Conservation (phyloP, 2,797 vertebrate species). For the Cygnus olor region DNA sequence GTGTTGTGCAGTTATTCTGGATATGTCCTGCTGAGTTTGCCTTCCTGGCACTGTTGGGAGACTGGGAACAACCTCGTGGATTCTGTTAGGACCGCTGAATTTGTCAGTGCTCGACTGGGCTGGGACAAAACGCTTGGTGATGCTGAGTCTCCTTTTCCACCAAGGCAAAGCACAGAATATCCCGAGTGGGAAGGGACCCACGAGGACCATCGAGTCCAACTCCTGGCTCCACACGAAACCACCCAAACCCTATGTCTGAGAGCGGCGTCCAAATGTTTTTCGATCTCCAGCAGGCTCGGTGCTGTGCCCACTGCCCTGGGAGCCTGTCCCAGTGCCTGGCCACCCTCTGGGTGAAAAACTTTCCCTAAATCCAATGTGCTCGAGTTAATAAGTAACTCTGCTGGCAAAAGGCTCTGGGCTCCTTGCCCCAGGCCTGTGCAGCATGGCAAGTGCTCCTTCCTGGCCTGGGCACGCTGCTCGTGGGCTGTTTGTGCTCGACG, state of each 20-base stretch:
- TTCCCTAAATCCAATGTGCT: background rate
- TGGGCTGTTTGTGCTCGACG: too few relatives aligned
- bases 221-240: too few relatives aligned
- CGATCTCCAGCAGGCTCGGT: too few relatives aligned
- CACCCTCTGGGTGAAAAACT: background rate
- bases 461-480: rapidly evolving
- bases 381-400: background rate
- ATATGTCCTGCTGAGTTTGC: background rate
- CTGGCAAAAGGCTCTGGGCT: background rate
- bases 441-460: background rate
- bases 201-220: background rate
- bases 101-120: background rate
- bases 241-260: too few relatives aligned
- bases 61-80: background rate
- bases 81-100: background rate
- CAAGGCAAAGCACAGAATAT: background rate
- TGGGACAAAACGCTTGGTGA: background rate
- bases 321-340: too few relatives aligned
- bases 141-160: background rate
- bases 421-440: rapidly evolving
- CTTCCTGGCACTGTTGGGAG: background rate
- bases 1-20: background rate
- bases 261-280: too few relatives aligned
- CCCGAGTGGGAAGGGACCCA: background rate
- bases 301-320: too few relatives aligned